phyloP scores from a whole-genome alignment of 2,888 invertebrate species.

The Chloromyia formosa region DNA sequence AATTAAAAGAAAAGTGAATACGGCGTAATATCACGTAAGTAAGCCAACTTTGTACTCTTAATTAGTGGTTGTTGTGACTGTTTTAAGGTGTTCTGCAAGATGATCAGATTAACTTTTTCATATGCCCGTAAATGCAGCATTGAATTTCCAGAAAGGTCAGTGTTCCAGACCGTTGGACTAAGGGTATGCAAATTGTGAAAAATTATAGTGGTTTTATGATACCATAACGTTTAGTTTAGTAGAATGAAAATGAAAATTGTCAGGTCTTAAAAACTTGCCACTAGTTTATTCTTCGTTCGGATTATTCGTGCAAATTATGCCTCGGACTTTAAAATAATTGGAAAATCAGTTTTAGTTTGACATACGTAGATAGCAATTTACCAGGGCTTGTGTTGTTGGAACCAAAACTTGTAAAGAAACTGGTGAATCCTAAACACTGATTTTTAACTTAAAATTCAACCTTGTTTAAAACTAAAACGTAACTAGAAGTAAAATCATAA shows the following conservation, averaged over 20 bases:
- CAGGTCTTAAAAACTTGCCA: too few species aligned
- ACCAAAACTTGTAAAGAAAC: too few species aligned
- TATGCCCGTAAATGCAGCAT: background rate
- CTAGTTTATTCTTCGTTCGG: too few species aligned
- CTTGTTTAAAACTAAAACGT: too few species aligned
- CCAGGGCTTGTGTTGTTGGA: too few species aligned
- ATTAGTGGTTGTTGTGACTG: background rate
- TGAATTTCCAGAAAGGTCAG: background rate
- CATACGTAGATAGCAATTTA: too few species aligned
- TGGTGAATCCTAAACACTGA: too few species aligned
- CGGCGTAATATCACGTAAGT: background rate
- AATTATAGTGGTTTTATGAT: conserved; percentile 18
- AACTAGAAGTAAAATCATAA: too few species aligned
- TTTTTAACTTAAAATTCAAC: too few species aligned
- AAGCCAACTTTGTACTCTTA: background rate
- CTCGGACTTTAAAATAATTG: too few species aligned
- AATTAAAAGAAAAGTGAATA: conserved; percentile 9
- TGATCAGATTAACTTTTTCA: background rate
- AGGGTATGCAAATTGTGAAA: conserved; percentile 25
- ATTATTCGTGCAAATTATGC: too few species aligned
- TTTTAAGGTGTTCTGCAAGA: background rate
- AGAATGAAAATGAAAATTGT: background rate
- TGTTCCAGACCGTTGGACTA: background rate
- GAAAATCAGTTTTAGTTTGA: too few species aligned
- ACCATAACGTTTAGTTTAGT: conserved; percentile 30